phyloP scores from a whole-genome alignment of 2,888 invertebrate genomes.

The Scaptomyza cyrtandrae region DNA sequence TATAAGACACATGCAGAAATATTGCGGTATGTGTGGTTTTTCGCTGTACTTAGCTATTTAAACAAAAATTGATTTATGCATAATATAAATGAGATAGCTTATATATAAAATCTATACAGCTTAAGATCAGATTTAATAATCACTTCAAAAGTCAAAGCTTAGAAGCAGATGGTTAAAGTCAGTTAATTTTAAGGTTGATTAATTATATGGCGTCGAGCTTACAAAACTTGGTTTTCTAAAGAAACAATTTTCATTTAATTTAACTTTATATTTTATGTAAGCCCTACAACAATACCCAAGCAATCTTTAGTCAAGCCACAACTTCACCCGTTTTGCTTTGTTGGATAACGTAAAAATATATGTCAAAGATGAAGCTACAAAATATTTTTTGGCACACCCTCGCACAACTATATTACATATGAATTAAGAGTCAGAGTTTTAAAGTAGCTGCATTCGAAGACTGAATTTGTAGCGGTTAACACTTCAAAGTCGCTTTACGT shows the following conservation, averaged over 20 bases:
- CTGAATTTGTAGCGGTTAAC: too few species aligned
- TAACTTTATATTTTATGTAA: too few species aligned
- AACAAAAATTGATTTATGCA: background rate
- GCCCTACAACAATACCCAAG: background rate
- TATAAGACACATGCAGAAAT: background rate
- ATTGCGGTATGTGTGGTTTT: background rate
- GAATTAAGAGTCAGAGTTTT: background rate
- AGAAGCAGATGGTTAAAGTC: background rate
- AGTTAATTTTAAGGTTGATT: background rate
- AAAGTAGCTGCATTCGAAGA: background rate
- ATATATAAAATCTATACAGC: background rate
- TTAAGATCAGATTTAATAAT: background rate
- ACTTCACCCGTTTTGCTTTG: background rate
- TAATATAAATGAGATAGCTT: background rate
- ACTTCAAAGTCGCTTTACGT: too few species aligned
- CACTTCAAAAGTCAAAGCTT: background rate
- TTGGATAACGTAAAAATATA: background rate
- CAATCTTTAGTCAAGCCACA: background rate
- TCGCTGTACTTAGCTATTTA: background rate
- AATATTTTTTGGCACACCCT: background rate
- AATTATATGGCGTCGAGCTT: too few species aligned
- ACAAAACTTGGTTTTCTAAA: too few species aligned
- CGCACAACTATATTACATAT: background rate
- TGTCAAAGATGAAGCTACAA: background rate
- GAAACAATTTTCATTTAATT: too few species aligned